Evolutionary conservation across 92 coral and sea anemone species (phyloP), one percentile per base, ranked within the genome.

Genomic region (Chrysogorgia sp.): DNA sequence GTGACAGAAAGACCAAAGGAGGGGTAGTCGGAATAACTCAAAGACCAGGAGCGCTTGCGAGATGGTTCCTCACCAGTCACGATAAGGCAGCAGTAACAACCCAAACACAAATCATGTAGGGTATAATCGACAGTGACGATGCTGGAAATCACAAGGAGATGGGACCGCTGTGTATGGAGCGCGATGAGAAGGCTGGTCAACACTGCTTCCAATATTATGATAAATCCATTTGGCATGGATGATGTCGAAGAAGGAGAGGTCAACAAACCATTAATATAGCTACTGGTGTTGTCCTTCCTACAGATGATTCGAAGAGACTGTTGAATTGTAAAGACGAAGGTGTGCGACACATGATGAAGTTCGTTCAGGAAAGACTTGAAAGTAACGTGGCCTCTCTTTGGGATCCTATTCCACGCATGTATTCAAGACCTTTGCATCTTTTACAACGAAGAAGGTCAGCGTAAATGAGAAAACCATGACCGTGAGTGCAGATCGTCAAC

Each of bases 1-100:
- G 75, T 76, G 96, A 90, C 84, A 79, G 89, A 55, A 90, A 90
- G 77, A 34, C 86, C 34, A 75, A 61, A 41, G 89, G 90, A 37
- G 91, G 86, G 7, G 55, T 90, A 40, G 68, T 87, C 10, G 93
- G 91, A 48, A 34, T 90, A 58, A 80, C 88, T n/a, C 86, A 79
- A 61, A 85, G 66, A 52, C 81, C 86, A 63, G 48, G 81, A 10
- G 85, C 90, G n/a, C 53, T 47, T 2, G 53, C 10, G 14, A 47
- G 53, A 47, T 47, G 53, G 53, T 47, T 47, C n/a, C 9, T 57
- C 56, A 88, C 90, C 3, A 22, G 61, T 24, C 87, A 85, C 29
- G 87, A 85, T 67, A 71, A 80, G 12, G 87, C 92, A 40, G 75
- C 81, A 20, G 62, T 88, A 71, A 85, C 89, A 19, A 61, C 82